phyloP scores from a whole-genome alignment of 23 tunicate species.

The Aplidium turbinatum region DNA sequence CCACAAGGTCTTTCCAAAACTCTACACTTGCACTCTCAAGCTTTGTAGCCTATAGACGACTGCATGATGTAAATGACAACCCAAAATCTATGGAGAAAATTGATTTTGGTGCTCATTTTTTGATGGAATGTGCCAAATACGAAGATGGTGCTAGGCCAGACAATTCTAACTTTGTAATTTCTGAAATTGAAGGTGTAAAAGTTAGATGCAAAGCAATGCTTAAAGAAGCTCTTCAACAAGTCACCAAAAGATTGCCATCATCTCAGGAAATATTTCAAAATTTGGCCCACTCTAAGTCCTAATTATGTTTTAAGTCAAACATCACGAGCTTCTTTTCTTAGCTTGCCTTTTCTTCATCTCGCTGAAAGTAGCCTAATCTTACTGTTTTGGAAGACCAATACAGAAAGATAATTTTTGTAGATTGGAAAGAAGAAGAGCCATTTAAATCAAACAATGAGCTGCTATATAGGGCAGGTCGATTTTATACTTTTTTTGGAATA shows the following conservation, averaged over 20 bases:
- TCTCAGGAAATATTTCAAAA: slow-evolving; percentile 17
- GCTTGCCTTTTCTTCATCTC: slow-evolving; percentile 24
- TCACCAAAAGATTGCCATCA: slow-evolving; percentile 14
- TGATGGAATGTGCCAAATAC: no score
- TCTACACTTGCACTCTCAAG: no score
- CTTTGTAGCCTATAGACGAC: no score
- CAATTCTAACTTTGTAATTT: no score
- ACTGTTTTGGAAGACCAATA: slow-evolving; percentile 27
- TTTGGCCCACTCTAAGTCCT: background rate
- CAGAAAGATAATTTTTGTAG: slow-evolving; percentile 22
- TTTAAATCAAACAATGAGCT: no score
- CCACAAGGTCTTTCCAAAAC: slow-evolving; percentile 17
- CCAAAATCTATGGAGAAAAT: slow-evolving; percentile 6
- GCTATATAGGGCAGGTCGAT: no score
- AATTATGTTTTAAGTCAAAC: background rate
- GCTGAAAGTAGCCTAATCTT: background rate
- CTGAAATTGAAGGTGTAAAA: slow-evolving; percentile 10
- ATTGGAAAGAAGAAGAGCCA: slow-evolving; percentile 8
- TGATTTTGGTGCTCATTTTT: slow-evolving; percentile 29
- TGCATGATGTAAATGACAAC: slow-evolving; percentile 6
- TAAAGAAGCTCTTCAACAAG: slow-evolving; percentile 15
- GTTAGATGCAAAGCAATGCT: slow-evolving; percentile 8
- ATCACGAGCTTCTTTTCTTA: background rate
- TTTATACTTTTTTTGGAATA: no score
- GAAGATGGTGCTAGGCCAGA: no score